These are phyloP conservation scores for Crambe crambe DNA, from an alignment of 37 sponge, comb jelly and placozoan genomes.

Conservation along the genomic window DNA sequence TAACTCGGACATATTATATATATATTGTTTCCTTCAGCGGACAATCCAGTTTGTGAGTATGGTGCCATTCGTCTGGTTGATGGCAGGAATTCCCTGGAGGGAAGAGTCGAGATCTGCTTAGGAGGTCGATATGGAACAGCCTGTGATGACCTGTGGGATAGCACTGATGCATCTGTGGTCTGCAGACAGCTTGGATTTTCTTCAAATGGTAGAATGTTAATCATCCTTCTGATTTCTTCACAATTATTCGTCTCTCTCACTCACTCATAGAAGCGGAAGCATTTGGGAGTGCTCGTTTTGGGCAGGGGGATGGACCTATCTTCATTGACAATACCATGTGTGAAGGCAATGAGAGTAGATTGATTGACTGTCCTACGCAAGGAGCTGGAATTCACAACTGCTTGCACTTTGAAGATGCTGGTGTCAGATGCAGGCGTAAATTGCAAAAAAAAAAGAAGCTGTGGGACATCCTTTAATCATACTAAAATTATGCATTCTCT, in stretches of 20 bases:
- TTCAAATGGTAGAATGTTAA: slow-evolving; percentile 1
- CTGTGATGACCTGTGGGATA: slow-evolving; percentile 47
- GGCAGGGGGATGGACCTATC: slow-evolving; percentile 25
- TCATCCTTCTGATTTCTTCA: no score
- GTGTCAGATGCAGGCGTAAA: slow-evolving; percentile 33
- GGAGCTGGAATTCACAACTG: slow-evolving; percentile 41
- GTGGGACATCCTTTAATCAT: background rate
- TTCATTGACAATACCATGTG: slow-evolving; percentile 27
- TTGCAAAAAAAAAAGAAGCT: background rate
- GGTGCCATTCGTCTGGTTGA: slow-evolving; percentile 23
- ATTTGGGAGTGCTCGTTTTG: slow-evolving; percentile 6
- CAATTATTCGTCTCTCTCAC: no score
- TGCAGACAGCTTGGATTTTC: slow-evolving; percentile 37
- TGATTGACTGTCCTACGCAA: slow-evolving; percentile 2
- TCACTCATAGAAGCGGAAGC: slow-evolving; percentile 11
- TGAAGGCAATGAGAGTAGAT: slow-evolving; percentile 20
- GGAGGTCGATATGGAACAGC: slow-evolving; percentile 43
- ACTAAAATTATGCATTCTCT: background rate
- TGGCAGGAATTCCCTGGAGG: slow-evolving; percentile 7
- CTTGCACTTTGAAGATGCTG: slow-evolving; percentile 37
- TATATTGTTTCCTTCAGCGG: background rate
- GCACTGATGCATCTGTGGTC: slow-evolving; percentile 24
- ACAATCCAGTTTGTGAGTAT: slow-evolving; percentile 2
- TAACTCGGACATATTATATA: background rate
- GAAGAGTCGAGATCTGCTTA: slow-evolving; percentile 35